Base-by-base conservation (phyloP, 2,888 invertebrate genomes). In the Phyllotreta striolata region DNA sequence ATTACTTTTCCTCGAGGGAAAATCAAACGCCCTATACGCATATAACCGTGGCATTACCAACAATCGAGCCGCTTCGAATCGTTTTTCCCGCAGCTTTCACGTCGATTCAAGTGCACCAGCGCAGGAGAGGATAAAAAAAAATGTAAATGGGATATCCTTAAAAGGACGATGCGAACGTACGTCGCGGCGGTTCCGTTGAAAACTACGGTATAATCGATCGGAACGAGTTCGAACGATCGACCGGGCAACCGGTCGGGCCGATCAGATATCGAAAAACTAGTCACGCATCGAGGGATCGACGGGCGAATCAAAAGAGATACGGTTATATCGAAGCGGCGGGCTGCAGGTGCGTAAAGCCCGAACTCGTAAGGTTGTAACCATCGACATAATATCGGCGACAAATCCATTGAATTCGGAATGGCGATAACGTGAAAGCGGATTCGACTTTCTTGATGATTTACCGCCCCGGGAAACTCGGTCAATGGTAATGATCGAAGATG, bases 181-280 rank as follows among this genome's bases (percentile, higher is more conserved):
- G 13, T 38, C 14, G 39, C 58, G 35, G 47, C 9, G 49, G 58
- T 51, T 58, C 58, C 58, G 58, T 58, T 58, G 58, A 58, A 40
- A 58, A 51, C 40, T 58, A 58, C 58, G 34, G 58, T 58, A 24
- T 24, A 58, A 58, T 58, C 51, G 49, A 58, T 58, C 49, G 58
- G 58, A 58, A 58, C 51, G 52, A 66, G 63, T 57, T 59, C 57
- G 57, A 66, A 46, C 61, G 57, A 63, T 66, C 66, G 63, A 63
- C 60, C 52, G 56, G 55, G n/a, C 55, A 60, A 64, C 64, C 49
- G 46, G 52, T 60, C 60, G 55, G 39, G 14, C 49, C 51, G n/a
- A 66, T 66, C 52, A 64, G 59, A 59, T 58, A 58, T 58, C 51
- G 49, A 58, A 58, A 58, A 58, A 58, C 58, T 40, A 51, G 58